Conservation (phyloP, 2,888 invertebrate species). For the Erebia epiphron region DNA sequence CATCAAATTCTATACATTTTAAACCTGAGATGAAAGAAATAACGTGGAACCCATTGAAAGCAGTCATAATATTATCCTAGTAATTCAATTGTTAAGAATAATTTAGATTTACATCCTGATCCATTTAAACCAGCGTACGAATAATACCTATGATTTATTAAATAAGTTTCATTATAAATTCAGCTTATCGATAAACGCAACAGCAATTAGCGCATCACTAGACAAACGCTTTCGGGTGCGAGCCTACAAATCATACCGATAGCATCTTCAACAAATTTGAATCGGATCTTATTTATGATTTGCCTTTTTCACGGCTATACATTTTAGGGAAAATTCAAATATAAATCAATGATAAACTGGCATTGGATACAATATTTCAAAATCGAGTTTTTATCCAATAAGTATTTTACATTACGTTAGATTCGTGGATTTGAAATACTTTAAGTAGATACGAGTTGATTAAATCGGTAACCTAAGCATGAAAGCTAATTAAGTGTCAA, state of each 20-base stretch:
- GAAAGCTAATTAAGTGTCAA: not conserved
- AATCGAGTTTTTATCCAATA: slow-evolving; percentile 54
- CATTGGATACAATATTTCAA: slow-evolving; percentile 69
- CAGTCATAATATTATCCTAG: no score
- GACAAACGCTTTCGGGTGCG: slow-evolving; percentile 78
- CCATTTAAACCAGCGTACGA: slow-evolving; percentile 18
- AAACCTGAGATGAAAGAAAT: no score
- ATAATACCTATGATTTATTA: slow-evolving; percentile 35
- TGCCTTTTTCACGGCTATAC: slow-evolving; percentile 82
- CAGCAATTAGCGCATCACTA: slow-evolving; percentile 80
- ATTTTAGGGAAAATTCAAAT: slow-evolving; percentile 78
- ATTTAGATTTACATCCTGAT: slow-evolving; percentile 17
- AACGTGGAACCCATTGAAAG: no score
- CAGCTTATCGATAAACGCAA: slow-evolving; percentile 55
- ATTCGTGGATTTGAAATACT: not conserved
- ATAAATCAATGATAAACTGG: slow-evolving; percentile 79
- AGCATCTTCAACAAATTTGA: slow-evolving; percentile 84
- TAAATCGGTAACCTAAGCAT: not conserved
- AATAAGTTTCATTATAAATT: slow-evolving; percentile 37
- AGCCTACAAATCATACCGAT: slow-evolving; percentile 82
- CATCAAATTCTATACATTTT: no score
- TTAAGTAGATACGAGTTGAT: not conserved
- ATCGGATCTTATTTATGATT: slow-evolving; percentile 84
- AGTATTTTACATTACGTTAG: not conserved
- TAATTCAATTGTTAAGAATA: slow-evolving; percentile 18